A percentile compares a stretch with the other conserved stretches of the same genome.
phyloP scores from a whole-genome alignment of 1,140 invertebrate species.

The Leptopilina clavipes region DNA sequence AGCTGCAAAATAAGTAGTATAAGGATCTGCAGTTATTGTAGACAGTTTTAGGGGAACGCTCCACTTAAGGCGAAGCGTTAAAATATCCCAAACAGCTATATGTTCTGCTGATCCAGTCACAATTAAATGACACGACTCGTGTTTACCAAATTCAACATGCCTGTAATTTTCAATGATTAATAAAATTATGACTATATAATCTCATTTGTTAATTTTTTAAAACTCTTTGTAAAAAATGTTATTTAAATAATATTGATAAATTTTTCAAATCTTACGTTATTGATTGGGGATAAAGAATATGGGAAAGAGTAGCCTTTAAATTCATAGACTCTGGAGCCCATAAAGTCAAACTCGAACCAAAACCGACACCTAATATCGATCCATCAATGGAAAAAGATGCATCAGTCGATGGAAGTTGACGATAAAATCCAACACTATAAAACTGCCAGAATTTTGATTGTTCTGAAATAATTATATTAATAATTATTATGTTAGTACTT shows the following conservation, averaged over 20 bases:
- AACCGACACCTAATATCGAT: constrained; percentile 83
- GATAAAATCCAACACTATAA: constrained; percentile 79
- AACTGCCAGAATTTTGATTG: constrained; percentile 80
- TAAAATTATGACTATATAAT: not conserved
- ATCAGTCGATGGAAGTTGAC: constrained; percentile 75
- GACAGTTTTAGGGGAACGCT: constrained; percentile 76
- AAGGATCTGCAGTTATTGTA: constrained; percentile 77
- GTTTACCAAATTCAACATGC: constrained; percentile 79
- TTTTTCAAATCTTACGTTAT: constrained; percentile 61
- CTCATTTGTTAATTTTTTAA: too few species aligned
- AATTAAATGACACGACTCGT: constrained; percentile 80
- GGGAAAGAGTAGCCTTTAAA: constrained; percentile 74
- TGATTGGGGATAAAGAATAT: constrained; percentile 63
- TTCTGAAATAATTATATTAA: constrained; percentile 62
- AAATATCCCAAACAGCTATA: constrained; percentile 83
- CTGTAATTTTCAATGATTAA: constrained; percentile 64
- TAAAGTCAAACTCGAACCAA: constrained; percentile 81
- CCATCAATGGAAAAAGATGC: constrained; percentile 85
- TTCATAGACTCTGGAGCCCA: constrained; percentile 79
- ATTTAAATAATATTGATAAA: not conserved
- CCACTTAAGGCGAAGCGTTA: constrained; percentile 79
- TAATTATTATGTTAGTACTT: constrained; percentile 44
- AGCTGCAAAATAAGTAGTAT: constrained; percentile 80
- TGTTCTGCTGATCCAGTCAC: constrained; percentile 76
- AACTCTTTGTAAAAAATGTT: too few species aligned